Base-by-base conservation (phyloP, 2,888 invertebrate species). In the Archips xylosteana region DNA sequence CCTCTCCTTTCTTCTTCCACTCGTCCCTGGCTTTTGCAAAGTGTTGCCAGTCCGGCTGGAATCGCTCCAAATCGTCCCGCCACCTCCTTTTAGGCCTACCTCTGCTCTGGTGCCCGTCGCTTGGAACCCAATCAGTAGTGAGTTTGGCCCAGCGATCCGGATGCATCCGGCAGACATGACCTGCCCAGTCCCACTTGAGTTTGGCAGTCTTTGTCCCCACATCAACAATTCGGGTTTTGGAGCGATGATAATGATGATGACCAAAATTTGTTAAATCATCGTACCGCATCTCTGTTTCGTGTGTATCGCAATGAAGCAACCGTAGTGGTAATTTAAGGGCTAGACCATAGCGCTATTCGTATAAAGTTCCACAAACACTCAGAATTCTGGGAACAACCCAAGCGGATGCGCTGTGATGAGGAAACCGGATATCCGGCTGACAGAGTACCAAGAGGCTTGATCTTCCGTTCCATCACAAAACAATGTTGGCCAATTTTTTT, bases 401-500 rank as follows among this genome's bases (percentile, higher is more conserved):
- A 78, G 70, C 74, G 80, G 81, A 81, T 77, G 76, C 78, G 78
- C 76, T 67, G 79, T 80, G 79, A 82, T 78, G 78, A 80, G 78
- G 77, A 79, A 79, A 80, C 79, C 74, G 81, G 81, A 83, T 82
- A 82, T 83, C 80, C 81, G 82, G 79, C 80, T 81, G 79, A 76
- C 75, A 32, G 65, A 75, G 76, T 80, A 82, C 79, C 79, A 80
- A 81, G 78, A 79, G 76, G 71, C 72, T 72, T 74, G 70, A 69
- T 76, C 73, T 71, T 71, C 70, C 74, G 59, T 66, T 70, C 39
- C 69, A 67, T 63, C 64, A 62, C 65, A 57, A 60, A 65, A 65
- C 65, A 74, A 49, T 65, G 71, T 59, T 64, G 42, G 47, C 34
- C 59, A 72, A 67, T 67, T 59, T 72, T 72, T 72, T 49, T 62